Base-by-base conservation (phyloP, 2,888 invertebrate species). In the Drosophila siamana region DNA sequence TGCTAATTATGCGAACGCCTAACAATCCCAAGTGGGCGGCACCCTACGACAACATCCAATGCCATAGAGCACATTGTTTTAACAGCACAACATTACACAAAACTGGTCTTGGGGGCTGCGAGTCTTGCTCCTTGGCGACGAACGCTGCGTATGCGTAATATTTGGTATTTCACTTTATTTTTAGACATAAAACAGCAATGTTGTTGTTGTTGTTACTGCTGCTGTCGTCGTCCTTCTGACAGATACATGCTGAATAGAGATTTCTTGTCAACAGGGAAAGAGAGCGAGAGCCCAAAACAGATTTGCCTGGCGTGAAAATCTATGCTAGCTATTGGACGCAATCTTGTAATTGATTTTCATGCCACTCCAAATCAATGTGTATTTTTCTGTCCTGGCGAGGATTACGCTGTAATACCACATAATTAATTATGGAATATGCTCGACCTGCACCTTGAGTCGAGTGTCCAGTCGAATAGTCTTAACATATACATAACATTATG, bases 1-100 rank as follows among this genome's bases (percentile, higher is more conserved):
- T 87, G 87, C 70, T 83, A 83, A 85, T 86, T 83, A 85, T 78
- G 69, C 71, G 46, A 72, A 72, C 68, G 69, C 73, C 78, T 52
- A 13, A 36, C 47, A 41, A 57, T 56, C 40, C 26, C 48, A 38
- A 44, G 50, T 41, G 41, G 40, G 56, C 33, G 22, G 24, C 41
- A 30, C 16, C 26, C n/a, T n/a, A n/a, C n/a, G n/a, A n/a, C n/a
- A n/a, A n/a, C n/a, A n/a, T n/a, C n/a, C 33, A 69, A 66, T 51
- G 30, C 24, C 47, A 41, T 41, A 13, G 46, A 47, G 69, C 59
- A 48, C 63, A 54, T 61, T 74, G 70, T 64, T 57, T 56, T 24
- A 57, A 50, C 52, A 40, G 40, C 57, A 44, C 54, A 36, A 51
- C 55, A 60, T 16, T 6, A 41, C 57, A 44, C 54, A 36, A 51